Percentiles rank a stretch among this genome's conserved stretches.
These are phyloP conservation scores for Rhagium mordax DNA, from an alignment of 2,888 invertebrate species.

Conservation along the genomic window DNA sequence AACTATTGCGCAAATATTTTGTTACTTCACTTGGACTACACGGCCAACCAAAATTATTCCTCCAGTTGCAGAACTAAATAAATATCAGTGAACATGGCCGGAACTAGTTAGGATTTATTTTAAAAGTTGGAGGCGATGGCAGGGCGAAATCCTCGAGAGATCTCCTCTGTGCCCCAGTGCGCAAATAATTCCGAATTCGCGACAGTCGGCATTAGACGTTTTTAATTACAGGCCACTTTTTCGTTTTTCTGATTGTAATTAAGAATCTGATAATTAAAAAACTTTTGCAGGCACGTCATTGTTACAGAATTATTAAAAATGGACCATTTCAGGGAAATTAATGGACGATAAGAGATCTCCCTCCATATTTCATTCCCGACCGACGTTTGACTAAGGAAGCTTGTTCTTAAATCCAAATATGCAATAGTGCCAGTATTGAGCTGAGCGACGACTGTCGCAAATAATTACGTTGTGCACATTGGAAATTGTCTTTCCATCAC, in stretches of 20 bases:
- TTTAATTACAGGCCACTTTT: slow-evolving; percentile 33
- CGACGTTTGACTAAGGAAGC: background rate
- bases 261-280: slow-evolving; percentile 31
- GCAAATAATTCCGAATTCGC: slow-evolving; percentile 12
- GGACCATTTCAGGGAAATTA: background rate
- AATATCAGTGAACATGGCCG: background rate
- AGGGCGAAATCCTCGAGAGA: background rate
- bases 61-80: background rate
- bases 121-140: background rate
- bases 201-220: slow-evolving; percentile 28
- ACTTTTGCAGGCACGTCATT: slow-evolving; percentile 10
- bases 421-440: background rate
- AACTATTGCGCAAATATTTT: too few species aligned
- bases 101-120: slow-evolving; percentile 5
- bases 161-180: background rate
- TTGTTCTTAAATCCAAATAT: too few species aligned
- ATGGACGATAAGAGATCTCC: background rate
- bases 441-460: background rate
- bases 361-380: background rate
- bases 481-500: background rate
- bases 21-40: too few species aligned
- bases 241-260: slow-evolving; percentile 28
- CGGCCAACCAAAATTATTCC: background rate
- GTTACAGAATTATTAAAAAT: slow-evolving; percentile 20
- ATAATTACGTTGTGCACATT: background rate